Percentiles rank a stretch among this genome's conserved stretches.
Conservation (phyloP, 2,797 vertebrate genomes). For the Trachops cirrhosus region DNA sequence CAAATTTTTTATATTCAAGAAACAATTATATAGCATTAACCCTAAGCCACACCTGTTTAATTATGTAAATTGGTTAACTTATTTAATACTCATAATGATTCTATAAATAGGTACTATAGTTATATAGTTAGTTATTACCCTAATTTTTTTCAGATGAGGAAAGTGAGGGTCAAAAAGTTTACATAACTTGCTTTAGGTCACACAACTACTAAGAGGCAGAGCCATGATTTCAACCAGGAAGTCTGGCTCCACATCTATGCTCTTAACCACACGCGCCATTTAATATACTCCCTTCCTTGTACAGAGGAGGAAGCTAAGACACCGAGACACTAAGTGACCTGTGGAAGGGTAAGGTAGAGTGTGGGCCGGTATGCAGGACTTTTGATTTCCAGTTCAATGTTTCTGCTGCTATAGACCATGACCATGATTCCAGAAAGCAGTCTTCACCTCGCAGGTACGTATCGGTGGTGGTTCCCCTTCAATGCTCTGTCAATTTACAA, state of each 20-base stretch:
- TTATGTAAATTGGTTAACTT: conserved; percentile 1
- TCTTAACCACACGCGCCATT: neutral
- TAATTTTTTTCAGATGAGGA: neutral
- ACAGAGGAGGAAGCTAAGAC: neutral
- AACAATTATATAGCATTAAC: conserved; percentile 1
- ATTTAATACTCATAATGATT: neutral
- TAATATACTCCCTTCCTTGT: neutral
- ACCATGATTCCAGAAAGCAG: neutral
- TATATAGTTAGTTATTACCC: neutral
- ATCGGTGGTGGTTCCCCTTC: neutral
- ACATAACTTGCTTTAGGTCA: neutral
- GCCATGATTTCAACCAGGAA: neutral
- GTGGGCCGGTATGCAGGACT: neutral
- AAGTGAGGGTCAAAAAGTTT: neutral
- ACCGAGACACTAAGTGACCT: neutral
- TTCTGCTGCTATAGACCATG: neutral
- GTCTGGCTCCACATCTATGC: neutral
- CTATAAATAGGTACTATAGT: neutral
- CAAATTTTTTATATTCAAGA: neutral
- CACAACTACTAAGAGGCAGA: neutral
- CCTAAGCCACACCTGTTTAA: neutral
- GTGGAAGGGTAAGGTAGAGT: neutral
- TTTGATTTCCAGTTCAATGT: neutral
- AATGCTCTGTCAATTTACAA: neutral
- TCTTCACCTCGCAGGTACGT: neutral